phyloP scores from a whole-genome alignment of 2,888 invertebrate genomes.

The Caenorhabditis afra region DNA sequence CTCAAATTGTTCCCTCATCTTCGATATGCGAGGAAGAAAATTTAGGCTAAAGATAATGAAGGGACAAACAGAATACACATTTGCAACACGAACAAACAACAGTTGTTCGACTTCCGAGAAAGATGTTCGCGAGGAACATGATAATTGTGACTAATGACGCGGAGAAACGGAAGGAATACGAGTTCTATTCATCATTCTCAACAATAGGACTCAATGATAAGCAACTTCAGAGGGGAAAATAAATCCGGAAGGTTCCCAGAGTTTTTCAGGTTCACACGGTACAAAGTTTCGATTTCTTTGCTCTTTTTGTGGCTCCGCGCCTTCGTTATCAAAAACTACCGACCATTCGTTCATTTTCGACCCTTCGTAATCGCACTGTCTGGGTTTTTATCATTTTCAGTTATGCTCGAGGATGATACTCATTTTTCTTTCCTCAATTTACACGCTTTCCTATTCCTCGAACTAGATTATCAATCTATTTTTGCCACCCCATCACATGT shows the following conservation, averaged over 20 bases:
- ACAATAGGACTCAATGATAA: neutral
- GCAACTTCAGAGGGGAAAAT: too few species aligned
- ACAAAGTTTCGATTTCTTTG: too few species aligned
- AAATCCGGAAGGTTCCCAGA: too few species aligned
- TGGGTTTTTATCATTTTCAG: neutral
- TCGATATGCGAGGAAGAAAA: neutral
- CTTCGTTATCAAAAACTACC: neutral
- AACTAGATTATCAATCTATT: conserved; percentile 39
- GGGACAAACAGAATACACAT: neutral
- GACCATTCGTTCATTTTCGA: neutral
- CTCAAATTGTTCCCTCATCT: too few species aligned
- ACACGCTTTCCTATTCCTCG: neutral
- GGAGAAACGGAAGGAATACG: neutral
- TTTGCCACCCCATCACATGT: conserved; percentile 25
- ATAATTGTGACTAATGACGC: neutral
- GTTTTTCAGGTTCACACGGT: neutral
- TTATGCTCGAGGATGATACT: neutral
- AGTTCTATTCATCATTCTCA: neutral
- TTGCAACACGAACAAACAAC: neutral
- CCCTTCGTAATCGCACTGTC: neutral
- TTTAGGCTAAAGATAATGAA: too few species aligned
- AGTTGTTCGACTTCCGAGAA: neutral
- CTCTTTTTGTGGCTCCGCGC: too few species aligned
- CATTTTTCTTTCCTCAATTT: conserved; percentile 1
- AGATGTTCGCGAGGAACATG: neutral